These are phyloP conservation scores for Craseonycteris thonglongyai DNA, from an alignment of 2,113 vertebrate species.

Conservation along the genomic window DNA sequence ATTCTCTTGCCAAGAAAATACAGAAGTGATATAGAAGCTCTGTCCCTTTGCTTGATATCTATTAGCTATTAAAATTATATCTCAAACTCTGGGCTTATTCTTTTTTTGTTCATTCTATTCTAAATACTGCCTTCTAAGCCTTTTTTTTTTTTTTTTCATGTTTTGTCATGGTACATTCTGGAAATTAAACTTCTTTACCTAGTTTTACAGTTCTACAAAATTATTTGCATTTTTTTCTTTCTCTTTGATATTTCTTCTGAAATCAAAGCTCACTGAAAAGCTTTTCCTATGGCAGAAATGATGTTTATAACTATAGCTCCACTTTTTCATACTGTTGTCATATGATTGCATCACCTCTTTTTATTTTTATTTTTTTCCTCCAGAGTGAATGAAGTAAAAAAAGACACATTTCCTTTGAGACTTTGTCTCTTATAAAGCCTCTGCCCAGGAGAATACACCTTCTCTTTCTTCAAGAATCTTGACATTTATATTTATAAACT, in stretches of 20 bases:
- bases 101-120: background rate
- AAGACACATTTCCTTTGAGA: background rate
- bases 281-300: background rate
- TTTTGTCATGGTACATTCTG: background rate
- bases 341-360: background rate
- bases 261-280: background rate
- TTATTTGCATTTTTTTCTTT: background rate
- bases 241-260: background rate
- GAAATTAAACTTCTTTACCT: background rate
- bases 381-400: too few species aligned
- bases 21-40: background rate
- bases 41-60: background rate
- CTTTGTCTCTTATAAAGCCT: background rate
- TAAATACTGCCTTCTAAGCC: background rate
- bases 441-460: background rate
- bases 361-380: background rate
- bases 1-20: background rate
- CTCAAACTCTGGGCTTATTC: background rate
- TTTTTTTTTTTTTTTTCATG: background rate
- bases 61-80: background rate
- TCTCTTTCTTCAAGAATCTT: background rate
- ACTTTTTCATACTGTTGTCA: background rate
- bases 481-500: constrained; percentile 43
- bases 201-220: background rate
- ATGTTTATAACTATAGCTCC: background rate